Conservation (phyloP, 2,113 vertebrate genomes). For the Abramis brama region DNA sequence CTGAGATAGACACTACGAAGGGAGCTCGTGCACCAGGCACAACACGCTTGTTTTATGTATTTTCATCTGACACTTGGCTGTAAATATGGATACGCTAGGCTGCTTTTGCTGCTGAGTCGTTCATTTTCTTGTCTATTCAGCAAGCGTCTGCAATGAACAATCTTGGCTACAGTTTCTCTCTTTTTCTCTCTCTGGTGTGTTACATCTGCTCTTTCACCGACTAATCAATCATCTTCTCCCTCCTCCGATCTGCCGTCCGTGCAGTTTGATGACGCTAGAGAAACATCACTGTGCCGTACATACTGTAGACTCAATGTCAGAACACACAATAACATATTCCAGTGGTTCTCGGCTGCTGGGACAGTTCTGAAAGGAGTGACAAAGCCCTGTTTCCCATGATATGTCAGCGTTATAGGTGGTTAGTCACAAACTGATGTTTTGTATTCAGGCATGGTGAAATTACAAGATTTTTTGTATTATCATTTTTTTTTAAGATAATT, state of each 20-base stretch:
- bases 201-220: slow-evolving; percentile 61
- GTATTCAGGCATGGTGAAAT: not conserved
- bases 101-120: slow-evolving; percentile 48
- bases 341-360: not conserved
- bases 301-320: not conserved
- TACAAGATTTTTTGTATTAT: not conserved
- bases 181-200: slow-evolving; percentile 58
- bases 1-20: slow-evolving; percentile 16
- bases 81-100: slow-evolving; percentile 37
- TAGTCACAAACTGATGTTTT: too few relatives aligned
- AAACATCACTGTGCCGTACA: not conserved
- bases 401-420: not conserved
- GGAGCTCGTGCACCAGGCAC: slow-evolving; percentile 39
- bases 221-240: slow-evolving; percentile 59
- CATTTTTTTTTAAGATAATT: not conserved
- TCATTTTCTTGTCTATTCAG: slow-evolving; percentile 55
- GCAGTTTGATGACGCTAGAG: slow-evolving; percentile 31
- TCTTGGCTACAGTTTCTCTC: slow-evolving; percentile 66
- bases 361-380: not conserved
- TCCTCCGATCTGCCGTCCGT: slow-evolving; percentile 56
- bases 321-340: not conserved
- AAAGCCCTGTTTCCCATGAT: not conserved
- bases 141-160: slow-evolving; percentile 81
- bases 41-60: slow-evolving; percentile 15
- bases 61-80: slow-evolving; percentile 40